Base-by-base conservation (phyloP, 53 echinoderm and acorn worm species). In the Mesocentrotus franciscanus region DNA sequence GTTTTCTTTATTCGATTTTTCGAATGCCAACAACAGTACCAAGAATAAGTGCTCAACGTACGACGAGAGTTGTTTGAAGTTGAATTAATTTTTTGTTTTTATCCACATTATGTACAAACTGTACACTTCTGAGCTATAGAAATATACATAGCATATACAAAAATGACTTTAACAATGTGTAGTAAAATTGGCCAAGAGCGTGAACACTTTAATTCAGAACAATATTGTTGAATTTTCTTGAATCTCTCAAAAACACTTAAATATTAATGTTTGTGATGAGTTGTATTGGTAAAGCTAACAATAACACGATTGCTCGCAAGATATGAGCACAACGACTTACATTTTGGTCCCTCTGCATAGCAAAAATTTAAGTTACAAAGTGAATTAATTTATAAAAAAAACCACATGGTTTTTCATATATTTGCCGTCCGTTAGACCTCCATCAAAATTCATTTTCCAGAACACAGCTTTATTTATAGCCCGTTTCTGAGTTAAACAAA, bases 261-360 rank as follows among this genome's bases (percentile, higher is more conserved):
- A 92, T 90, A 89, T 61, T 91, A 90, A 94, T 95, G 85, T 93
- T 87, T 57, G 93, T 76, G 58, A 94, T 94, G 95, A 94, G 95
- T 94, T 94, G 95, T 94, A 94, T 94, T 66, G 70, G 95, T 85
- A 94, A 94, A 94, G 95, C 95, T 94, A 94, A 85, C 85, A 94
- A 42, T 94, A 83, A 83, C 94, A 94, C 85, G 79, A 93, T 33
- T 85, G 95, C 95, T 62, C 95, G 87, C 35, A 93, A 93, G 33
- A 79, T 87, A 87, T 95, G 93, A 95, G 97, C 97, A 97, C 96
- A 97, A 96, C 95, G 95, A 97, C 97, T 97, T 96, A 97, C 96
- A 96, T 96, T 98, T 98, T 98, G 98, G 98, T 98, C 98, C 98
- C 94, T 97, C 97, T 98, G 98, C 98, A 98, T 98, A 98, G 98